These are phyloP conservation scores for Iguana delicatissima DNA, from an alignment of 2,797 vertebrate species.

Conservation along the genomic window DNA sequence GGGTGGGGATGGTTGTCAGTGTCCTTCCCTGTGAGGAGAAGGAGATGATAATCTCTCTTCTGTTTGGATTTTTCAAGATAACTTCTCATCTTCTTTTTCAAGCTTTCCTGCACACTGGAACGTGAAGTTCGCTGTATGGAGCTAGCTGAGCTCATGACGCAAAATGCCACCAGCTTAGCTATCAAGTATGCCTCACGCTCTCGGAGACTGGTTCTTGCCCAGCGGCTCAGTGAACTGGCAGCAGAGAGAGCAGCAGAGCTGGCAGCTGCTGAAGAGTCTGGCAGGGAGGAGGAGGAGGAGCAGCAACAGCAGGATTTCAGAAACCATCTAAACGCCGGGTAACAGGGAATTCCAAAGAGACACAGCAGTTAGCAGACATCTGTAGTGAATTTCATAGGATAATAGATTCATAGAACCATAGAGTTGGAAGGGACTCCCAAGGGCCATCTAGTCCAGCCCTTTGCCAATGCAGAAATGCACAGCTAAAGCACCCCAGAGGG, in stretches of 20 bases:
- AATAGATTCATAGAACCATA: no score
- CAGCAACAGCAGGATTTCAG: conserved; percentile 77
- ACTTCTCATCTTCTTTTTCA: neutral
- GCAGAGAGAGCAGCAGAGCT: conserved; percentile 86
- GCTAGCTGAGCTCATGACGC: conserved; percentile 93
- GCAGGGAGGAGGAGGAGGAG: conserved; percentile 77
- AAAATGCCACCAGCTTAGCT: conserved; percentile 87
- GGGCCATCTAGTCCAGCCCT: neutral
- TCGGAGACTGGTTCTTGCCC: conserved; percentile 87
- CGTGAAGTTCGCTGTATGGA: conserved; percentile 95
- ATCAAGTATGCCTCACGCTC: conserved; percentile 95
- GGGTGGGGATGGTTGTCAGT: no score
- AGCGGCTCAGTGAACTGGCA: conserved; percentile 90
- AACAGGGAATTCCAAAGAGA: conserved; percentile 48
- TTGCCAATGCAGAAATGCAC: no score
- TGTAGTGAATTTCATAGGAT: neutral
- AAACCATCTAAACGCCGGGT: conserved; percentile 78
- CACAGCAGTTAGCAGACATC: accelerated
- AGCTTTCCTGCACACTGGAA: conserved; percentile 96
- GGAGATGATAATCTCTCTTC: neutral
- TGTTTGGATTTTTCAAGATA: neutral
- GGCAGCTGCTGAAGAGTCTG: conserved; percentile 65
- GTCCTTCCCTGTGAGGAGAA: neutral
- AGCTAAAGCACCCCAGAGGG: no score
- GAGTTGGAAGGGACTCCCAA: no score